Evolutionary conservation across 2,888 invertebrate species (phyloP), one percentile per base, ranked within the genome.

Genomic region (Notocelia uddmanniana): DNA sequence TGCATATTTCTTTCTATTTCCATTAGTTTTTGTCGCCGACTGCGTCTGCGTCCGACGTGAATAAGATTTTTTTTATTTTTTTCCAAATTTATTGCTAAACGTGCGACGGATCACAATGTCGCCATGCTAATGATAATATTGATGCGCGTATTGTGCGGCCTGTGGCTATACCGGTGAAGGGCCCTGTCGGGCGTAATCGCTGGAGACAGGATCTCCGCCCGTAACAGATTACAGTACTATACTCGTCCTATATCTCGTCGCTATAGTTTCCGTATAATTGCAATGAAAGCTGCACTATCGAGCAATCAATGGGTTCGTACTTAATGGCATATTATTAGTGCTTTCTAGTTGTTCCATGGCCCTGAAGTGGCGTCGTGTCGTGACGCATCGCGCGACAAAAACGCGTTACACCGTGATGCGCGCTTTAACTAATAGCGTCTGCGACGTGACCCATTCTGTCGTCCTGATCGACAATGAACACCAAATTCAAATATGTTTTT

Each of bases 1-100:
- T 79, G 86, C 86, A 86, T 85, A 85, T 85, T 85, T 86, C 84
- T 85, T 80, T 80, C 81, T 78, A 81, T 80, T 82, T 81, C 85
- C 76, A 87, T 84, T 82, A 84, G 82, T 81, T 83, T 83, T 85
- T 84, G 82, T 80, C 74, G 76, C 73, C 66, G 66, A 58, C 68
- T 74, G 63, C 69, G 69, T 57, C 57, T 45, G 48, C 67, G 67
- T 54, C 67, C 67, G 79, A 80, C 79, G 79, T 85, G 84, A 85
- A 88, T 86, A 80, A 74, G 75, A 73, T 76, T 81, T 85, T 84
- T 41, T 86, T 85, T 86, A 71, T 45, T 64, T 58, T 62, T 60
- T 73, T 73, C 69, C 76, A 85, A 85, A 88, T 88, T 88, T 89
- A 89, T 88, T 84, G 73, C 76, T 62, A 74, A 75, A 76, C 74